Percentiles rank a stretch among this genome's conserved stretches.
Evolutionary conservation across 2,113 vertebrate genomes (phyloP).

Genomic region (Riparia riparia): DNA sequence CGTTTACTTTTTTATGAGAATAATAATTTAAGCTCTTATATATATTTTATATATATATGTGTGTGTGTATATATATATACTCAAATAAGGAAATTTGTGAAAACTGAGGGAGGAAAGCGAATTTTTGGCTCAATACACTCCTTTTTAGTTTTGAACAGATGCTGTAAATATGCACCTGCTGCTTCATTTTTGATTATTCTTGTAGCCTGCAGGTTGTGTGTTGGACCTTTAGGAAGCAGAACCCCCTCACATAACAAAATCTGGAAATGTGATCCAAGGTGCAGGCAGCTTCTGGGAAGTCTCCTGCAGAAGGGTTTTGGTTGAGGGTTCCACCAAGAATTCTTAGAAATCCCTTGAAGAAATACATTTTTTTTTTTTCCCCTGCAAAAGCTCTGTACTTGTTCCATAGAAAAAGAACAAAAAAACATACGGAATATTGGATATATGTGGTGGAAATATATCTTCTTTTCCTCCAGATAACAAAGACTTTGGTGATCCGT

Average conservation of each 20-base stretch:
- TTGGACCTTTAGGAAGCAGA: not conserved
- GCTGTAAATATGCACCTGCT: not conserved
- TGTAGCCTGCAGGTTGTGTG: no score
- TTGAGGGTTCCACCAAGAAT: not conserved
- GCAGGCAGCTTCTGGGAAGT: not conserved
- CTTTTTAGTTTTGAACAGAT: not conserved
- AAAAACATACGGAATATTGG: rapidly evolving
- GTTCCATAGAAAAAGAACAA: not conserved
- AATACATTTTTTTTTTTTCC: not conserved
- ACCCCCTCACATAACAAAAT: not conserved
- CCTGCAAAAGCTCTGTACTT: not conserved
- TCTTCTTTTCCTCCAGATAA: not conserved
- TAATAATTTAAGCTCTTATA: not conserved
- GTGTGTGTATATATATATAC: no score
- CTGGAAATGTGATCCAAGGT: not conserved
- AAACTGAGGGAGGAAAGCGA: not conserved
- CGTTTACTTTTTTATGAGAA: not conserved
- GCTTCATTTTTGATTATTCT: not conserved
- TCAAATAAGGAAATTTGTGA: not conserved
- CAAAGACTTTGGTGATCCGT: not conserved
- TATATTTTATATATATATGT: no score
- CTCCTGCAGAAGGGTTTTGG: not conserved
- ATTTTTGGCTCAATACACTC: not conserved
- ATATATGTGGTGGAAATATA: not conserved
- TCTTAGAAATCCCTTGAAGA: not conserved